Evolutionary conservation across 2,113 vertebrate genomes (phyloP).

Genomic region (Actenoides lindsayi): DNA sequence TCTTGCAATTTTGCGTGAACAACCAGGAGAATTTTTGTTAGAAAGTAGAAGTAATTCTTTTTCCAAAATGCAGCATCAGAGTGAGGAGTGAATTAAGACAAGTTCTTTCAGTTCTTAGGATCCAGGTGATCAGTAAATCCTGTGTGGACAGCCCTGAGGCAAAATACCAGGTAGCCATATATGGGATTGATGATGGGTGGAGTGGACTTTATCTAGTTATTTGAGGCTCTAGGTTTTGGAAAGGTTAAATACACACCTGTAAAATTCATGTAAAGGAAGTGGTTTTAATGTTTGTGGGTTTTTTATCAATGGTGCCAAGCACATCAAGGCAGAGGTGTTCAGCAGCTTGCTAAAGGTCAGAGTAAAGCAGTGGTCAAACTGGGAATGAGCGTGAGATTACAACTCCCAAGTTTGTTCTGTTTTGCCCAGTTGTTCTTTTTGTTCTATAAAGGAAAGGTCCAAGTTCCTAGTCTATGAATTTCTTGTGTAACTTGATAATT

Average conservation of each 20-base stretch:
- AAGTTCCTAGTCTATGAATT: not conserved
- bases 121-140: not conserved
- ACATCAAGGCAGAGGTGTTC: not conserved
- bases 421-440: not conserved
- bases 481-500: not conserved
- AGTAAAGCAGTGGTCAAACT: not conserved
- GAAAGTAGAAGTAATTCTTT: not conserved
- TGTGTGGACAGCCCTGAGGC: not conserved
- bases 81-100: not conserved
- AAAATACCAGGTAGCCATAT: not conserved
- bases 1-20: not conserved
- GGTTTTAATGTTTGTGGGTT: not conserved
- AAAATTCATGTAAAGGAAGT: not conserved
- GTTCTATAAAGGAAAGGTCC: not conserved
- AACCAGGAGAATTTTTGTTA: not conserved
- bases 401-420: not conserved
- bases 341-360: not conserved
- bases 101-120: not conserved
- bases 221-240: not conserved
- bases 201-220: not conserved
- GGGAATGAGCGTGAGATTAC: not conserved
- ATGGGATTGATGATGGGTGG: not conserved
- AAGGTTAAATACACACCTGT: not conserved
- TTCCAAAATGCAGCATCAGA: not conserved
- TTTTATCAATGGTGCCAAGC: not conserved